Base-by-base conservation (phyloP, 1,140 invertebrate genomes). In the Brachionus manjavacas region DNA sequence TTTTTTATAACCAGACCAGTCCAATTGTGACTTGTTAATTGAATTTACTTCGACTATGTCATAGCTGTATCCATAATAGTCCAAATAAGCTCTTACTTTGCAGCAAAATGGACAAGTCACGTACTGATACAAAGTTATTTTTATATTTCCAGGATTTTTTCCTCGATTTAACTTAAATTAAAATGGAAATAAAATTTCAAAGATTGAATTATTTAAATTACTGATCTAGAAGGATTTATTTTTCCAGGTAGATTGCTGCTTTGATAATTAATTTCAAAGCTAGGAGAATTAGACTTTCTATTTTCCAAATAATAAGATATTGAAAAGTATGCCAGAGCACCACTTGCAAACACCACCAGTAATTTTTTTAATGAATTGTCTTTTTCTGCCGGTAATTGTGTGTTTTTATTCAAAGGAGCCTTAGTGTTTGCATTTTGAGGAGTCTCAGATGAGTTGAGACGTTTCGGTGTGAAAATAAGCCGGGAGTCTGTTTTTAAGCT, bases 21-120 rank as follows among this genome's bases (percentile, higher is more conserved):
- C 95, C 41, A 98, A 93, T 88, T 98, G 94, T 86, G 93, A 93
- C 43, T 95, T 91, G 0, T 96, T 91, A 2, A 99, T 95, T 39
- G 96, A 95, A 91, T 98, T 95, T 0, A 99, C 97, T 92, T 99
- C 97, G 14, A 99, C 93, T 14, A 99, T 91, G 87, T 98, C 93
- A 90, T 99, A 99, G 0, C 94, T 95, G 76, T 99, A 92, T 4
- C 96, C 96, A 90, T 94, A 93, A 87, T 94, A 96, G 90, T 99
- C 96, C 3, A 99, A 90, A 89, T 95, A 95, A 16, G 95, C 93
- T 85, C 97, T 92, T 0, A 98, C 89, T 92, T 99, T 99, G 87
- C 96, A 99, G 89, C 97, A 99, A 90, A 99, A 99, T 41, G 84
- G 84, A 84, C 84, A 84, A 8, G 84, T 66, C 11, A 78, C 49